Evolutionary conservation across 30 jellyfish, hydroid and myxozoan species (phyloP).

Genomic region (Hydractinia echinata): DNA sequence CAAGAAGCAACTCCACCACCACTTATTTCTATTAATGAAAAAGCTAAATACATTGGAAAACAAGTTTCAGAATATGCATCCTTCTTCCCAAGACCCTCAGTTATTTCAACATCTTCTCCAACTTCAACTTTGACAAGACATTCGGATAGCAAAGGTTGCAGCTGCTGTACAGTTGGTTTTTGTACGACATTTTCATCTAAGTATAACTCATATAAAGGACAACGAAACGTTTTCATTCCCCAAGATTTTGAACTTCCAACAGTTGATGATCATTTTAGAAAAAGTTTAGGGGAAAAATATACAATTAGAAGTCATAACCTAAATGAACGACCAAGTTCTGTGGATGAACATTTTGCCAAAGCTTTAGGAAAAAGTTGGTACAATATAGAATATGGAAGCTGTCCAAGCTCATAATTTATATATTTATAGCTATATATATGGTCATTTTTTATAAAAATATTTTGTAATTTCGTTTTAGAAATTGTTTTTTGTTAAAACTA

Average conservation of each 20-base stretch:
- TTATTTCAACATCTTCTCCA: constrained; percentile 61
- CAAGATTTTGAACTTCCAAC: constrained; percentile 89
- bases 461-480: not conserved
- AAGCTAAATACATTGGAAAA: not conserved
- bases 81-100: constrained; percentile 65
- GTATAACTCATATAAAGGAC: not conserved
- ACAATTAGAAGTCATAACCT: constrained; percentile 7
- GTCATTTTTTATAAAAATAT: not conserved
- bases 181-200: constrained; percentile 5
- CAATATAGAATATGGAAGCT: constrained; percentile 50
- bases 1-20: constrained; percentile 64
- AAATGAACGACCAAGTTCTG: constrained; percentile 70
- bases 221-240: constrained; percentile 47
- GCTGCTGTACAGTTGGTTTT: constrained; percentile 1
- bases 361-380: constrained; percentile 93
- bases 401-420: constrained; percentile 5
- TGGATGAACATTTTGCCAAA: constrained; percentile 96
- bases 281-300: constrained; percentile 83
- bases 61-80: not conserved
- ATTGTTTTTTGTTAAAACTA: not conserved
- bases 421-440: not conserved
- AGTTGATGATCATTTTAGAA: constrained; percentile 92
- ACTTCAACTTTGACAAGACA: constrained; percentile 38
- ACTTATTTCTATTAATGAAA: constrained; percentile 38
- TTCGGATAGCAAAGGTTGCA: not conserved